These are phyloP conservation scores for Cuculus canorus DNA, from an alignment of 2,797 vertebrate genomes.

Conservation along the genomic window DNA sequence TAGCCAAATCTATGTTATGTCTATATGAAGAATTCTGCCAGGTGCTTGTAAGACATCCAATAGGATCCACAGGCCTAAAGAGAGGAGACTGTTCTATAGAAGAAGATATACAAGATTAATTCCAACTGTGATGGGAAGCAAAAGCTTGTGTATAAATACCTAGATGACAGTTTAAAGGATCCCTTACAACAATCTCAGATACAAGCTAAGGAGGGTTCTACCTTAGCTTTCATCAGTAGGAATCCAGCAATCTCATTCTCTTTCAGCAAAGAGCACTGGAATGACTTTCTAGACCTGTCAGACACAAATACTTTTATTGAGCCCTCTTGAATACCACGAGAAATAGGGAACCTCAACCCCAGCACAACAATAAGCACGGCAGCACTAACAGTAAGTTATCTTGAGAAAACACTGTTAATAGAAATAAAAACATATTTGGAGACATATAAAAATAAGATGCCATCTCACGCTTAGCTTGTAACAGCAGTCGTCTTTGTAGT, in stretches of 20 bases:
- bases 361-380: background rate
- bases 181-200: background rate
- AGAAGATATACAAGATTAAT: background rate
- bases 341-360: background rate
- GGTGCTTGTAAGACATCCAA: background rate
- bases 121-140: background rate
- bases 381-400: background rate
- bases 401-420: background rate
- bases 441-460: background rate
- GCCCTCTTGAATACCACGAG: background rate
- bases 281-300: background rate
- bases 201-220: background rate
- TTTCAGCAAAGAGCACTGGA: background rate
- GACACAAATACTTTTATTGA: background rate
- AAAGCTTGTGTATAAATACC: background rate
- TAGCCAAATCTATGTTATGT: background rate
- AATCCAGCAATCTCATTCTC: background rate
- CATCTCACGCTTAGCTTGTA: accelerated
- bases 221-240: background rate
- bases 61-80: background rate
- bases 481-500: background rate
- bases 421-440: background rate
- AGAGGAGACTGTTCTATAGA: background rate
- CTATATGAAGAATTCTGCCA: background rate
- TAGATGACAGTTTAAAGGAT: background rate